These are phyloP conservation scores for Diadegma fenestrale DNA, from an alignment of 2,888 invertebrate genomes.

Conservation along the genomic window DNA sequence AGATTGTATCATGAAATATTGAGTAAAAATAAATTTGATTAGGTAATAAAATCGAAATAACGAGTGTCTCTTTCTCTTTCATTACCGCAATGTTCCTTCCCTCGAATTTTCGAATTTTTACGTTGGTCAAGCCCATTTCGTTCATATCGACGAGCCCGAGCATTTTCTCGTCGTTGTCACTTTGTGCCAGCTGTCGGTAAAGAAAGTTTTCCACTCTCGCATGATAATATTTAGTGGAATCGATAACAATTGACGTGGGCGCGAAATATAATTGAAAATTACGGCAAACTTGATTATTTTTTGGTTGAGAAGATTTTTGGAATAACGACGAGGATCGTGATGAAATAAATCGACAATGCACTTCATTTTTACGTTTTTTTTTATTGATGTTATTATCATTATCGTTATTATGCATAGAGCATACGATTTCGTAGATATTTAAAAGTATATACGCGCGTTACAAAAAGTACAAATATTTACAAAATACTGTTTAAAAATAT, in stretches of 20 bases:
- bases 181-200: no score
- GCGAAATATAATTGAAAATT: not conserved
- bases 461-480: slow-evolving; percentile 83
- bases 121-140: no score
- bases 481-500: slow-evolving; percentile 75
- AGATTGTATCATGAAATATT: slow-evolving; percentile 85
- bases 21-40: slow-evolving; percentile 85
- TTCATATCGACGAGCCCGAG: no score
- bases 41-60: slow-evolving; percentile 81
- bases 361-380: not conserved
- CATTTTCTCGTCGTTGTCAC: no score
- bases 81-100: not conserved
- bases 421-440: slow-evolving; percentile 73
- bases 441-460: slow-evolving; percentile 77
- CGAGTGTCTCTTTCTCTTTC: slow-evolving; percentile 14
- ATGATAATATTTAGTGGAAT: no score
- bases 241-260: no score
- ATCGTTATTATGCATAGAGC: slow-evolving; percentile 33
- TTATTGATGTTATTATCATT: slow-evolving; percentile 15
- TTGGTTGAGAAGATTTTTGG: not conserved
- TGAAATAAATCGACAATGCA: not conserved
- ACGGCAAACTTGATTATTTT: not conserved
- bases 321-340: not conserved
- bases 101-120: no score
- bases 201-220: no score